Conservation (phyloP, 2,113 vertebrate genomes). For the Pomatostomus ruficeps region DNA sequence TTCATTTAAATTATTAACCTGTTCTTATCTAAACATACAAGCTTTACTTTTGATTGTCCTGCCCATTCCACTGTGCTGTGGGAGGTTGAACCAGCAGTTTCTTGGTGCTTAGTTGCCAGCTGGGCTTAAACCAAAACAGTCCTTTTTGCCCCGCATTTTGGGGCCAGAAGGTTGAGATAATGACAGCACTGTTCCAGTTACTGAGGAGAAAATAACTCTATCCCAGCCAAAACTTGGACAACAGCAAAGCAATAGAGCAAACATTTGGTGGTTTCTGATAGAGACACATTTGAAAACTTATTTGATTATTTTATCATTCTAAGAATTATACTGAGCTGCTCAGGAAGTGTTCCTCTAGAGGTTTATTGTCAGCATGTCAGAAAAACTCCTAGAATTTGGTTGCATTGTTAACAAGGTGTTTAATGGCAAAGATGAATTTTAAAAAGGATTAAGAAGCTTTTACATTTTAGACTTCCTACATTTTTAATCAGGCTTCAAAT, state of each 20-base stretch:
- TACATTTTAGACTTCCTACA: background rate
- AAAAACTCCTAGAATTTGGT: background rate
- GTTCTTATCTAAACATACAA: background rate
- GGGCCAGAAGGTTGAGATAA: background rate
- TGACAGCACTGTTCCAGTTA: background rate
- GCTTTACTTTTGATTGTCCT: background rate
- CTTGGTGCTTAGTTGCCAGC: background rate
- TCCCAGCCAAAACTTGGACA: background rate
- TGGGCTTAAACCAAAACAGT: background rate
- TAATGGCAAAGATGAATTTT: background rate
- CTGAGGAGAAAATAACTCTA: background rate
- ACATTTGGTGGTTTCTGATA: background rate
- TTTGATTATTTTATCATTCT: background rate
- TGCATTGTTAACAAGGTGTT: background rate
- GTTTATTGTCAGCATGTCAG: background rate
- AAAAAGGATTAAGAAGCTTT: background rate
- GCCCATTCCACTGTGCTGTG: no score
- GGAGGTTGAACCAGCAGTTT: background rate
- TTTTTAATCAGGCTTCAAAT: background rate
- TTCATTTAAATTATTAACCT: background rate
- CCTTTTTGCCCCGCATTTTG: fast-evolving
- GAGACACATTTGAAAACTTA: background rate
- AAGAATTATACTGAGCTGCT: background rate
- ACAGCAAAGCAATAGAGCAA: background rate
- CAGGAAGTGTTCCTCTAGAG: background rate